Evolutionary conservation across 2,888 invertebrate species (phyloP).

Genomic region (Pycnomerus fuliginosus): DNA sequence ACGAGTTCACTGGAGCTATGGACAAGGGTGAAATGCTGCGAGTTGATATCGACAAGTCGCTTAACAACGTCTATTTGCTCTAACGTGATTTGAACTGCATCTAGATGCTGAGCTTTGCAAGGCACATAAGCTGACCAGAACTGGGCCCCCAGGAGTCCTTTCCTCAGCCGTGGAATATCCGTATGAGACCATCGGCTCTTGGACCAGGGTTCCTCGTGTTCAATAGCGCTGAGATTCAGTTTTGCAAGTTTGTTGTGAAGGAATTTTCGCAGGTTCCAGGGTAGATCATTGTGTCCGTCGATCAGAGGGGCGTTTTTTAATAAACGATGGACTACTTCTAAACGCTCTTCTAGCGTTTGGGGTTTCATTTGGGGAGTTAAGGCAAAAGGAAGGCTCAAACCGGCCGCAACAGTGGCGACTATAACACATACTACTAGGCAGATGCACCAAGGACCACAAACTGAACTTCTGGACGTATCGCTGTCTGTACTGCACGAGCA

Average conservation of each 20-base stretch:
- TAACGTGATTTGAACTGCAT: conserved; percentile 78
- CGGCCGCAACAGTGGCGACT: conserved; percentile 60
- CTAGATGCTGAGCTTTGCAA: conserved; percentile 78
- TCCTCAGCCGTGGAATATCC: conserved; percentile 80
- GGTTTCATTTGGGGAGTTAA: conserved; percentile 40
- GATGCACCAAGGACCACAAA: conserved; percentile 55
- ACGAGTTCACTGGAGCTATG: conserved; percentile 70
- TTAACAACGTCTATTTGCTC: conserved; percentile 86
- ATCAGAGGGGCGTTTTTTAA: conserved; percentile 69
- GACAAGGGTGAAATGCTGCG: conserved; percentile 70
- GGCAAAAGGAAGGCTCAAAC: conserved; percentile 59
- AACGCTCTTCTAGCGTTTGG: conserved; percentile 57
- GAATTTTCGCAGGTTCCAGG: conserved; percentile 87
- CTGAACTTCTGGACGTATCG: conserved; percentile 58
- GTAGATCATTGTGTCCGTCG: conserved; percentile 84
- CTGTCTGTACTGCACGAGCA: conserved; percentile 54
- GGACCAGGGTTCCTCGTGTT: conserved; percentile 77
- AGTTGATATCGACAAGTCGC: conserved; percentile 70
- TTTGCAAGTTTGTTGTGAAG: conserved; percentile 76
- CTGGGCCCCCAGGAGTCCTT: conserved; percentile 87
- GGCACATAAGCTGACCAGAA: conserved; percentile 90
- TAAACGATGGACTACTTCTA: conserved; percentile 63
- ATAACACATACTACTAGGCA: conserved; percentile 62
- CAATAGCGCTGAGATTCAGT: conserved; percentile 67
- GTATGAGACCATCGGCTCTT: conserved; percentile 90